Conservation (phyloP, 2,888 invertebrate species). For the Galerucella calmariensis region DNA sequence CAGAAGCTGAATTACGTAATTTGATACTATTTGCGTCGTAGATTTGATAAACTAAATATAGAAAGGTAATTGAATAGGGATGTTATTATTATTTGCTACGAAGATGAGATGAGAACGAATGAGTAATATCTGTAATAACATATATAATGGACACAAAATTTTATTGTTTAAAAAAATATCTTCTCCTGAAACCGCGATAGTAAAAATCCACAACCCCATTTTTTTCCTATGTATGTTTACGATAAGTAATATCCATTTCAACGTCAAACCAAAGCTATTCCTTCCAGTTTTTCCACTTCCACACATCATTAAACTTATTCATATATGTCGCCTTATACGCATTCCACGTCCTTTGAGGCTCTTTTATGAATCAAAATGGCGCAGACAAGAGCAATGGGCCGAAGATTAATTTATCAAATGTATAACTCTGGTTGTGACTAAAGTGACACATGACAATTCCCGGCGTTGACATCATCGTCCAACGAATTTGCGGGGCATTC, state of each 20-base stretch:
- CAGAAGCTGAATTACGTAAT: neutral
- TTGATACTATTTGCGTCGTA: neutral
- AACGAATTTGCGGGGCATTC: slow-evolving; percentile 53
- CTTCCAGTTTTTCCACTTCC: slow-evolving; percentile 32
- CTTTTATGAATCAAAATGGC: slow-evolving; percentile 28
- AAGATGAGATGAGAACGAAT: neutral
- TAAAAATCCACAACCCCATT: neutral
- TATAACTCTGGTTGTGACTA: slow-evolving; percentile 56
- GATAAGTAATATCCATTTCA: slow-evolving; percentile 29
- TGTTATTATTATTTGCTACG: too few species aligned
- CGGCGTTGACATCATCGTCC: slow-evolving; percentile 54
- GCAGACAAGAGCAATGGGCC: slow-evolving; percentile 35
- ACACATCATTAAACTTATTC: slow-evolving; percentile 37
- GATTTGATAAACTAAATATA: neutral
- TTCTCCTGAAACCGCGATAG: neutral
- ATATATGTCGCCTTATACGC: slow-evolving; percentile 30
- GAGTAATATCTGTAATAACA: neutral
- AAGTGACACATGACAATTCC: slow-evolving; percentile 59
- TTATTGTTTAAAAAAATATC: neutral
- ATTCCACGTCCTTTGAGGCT: slow-evolving; percentile 24
- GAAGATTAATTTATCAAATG: slow-evolving; percentile 57
- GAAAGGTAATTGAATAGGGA: too few species aligned
- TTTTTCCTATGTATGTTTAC: slow-evolving; percentile 7
- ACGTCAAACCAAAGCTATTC: slow-evolving; percentile 23
- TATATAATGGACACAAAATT: neutral